Evolutionary conservation across 92 coral and sea anemone genomes (phyloP).

Genomic region (Chrysogorgia sp.): DNA sequence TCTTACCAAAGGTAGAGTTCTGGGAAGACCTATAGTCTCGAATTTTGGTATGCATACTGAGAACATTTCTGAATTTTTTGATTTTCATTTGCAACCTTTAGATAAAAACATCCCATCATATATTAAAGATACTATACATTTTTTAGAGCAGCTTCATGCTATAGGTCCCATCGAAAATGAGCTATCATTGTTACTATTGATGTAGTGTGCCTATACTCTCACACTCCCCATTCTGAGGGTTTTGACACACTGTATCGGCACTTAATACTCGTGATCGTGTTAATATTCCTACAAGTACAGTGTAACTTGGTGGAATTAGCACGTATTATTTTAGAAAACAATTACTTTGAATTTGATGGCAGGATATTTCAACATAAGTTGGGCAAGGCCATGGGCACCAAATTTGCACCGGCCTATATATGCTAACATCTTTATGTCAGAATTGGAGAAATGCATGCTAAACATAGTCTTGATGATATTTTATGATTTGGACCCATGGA

Average conservation of each 20-base stretch:
- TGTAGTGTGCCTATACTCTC: background rate
- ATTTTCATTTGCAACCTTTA: no score
- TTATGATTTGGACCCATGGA: conserved; percentile 45
- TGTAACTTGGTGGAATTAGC: background rate
- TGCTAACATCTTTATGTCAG: conserved; percentile 8
- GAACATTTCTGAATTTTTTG: no score
- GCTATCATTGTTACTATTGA: background rate
- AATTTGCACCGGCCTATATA: conserved; percentile 25
- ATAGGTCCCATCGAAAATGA: no score
- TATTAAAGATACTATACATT: no score
- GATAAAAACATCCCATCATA: no score
- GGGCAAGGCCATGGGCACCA: conserved; percentile 33
- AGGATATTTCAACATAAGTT: conserved; percentile 16
- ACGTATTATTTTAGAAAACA: conserved; percentile 12
- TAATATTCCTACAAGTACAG: background rate
- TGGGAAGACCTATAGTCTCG: no score
- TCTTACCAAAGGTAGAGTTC: no score
- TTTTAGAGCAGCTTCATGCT: no score
- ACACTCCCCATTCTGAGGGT: background rate
- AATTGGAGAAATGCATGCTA: no score
- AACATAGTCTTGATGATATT: conserved; percentile 9
- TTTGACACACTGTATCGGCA: background rate
- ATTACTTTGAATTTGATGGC: conserved; percentile 31
- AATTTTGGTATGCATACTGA: no score
- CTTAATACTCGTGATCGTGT: background rate